Percentiles rank a stretch among this genome's conserved stretches.
These are phyloP conservation scores for Epizoanthus scotinus DNA, from an alignment of 92 coral and sea anemone genomes.

Conservation along the genomic window DNA sequence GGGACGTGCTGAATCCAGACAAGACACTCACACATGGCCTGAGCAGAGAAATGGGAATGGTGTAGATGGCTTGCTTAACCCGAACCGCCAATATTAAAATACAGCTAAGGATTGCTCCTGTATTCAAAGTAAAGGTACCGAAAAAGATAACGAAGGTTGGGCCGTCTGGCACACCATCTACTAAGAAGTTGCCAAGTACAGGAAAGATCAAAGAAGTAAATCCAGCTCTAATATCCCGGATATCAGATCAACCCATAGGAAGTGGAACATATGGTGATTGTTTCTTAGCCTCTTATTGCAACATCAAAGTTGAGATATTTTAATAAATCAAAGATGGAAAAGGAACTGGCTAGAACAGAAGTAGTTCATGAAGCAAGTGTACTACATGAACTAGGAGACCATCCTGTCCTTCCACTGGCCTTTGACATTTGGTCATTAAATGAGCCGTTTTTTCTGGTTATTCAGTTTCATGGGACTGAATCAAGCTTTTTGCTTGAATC, in stretches of 20 bases:
- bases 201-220: background rate
- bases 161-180: background rate
- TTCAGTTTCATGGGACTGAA: constrained; percentile 55
- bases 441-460: constrained; percentile 45
- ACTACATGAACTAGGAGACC: constrained; percentile 52
- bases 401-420: constrained; percentile 42
- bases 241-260: constrained; percentile 24
- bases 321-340: constrained; percentile 32
- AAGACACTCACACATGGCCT: too few species aligned
- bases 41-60: too few species aligned
- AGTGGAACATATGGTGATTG: constrained; percentile 52
- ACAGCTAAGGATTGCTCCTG: too few species aligned
- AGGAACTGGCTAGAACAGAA: constrained; percentile 42
- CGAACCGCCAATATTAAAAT: too few species aligned
- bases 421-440: constrained; percentile 46
- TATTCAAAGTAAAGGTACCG: background rate
- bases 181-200: background rate
- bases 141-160: background rate
- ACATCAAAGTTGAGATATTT: constrained; percentile 43
- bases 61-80: too few species aligned
- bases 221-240: background rate
- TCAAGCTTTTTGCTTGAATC: too few species aligned
- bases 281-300: constrained; percentile 45
- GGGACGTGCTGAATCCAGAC: too few species aligned
- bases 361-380: constrained; percentile 51